Conservation (phyloP, 2,888 invertebrate species). For the Dolomedes plantarius region DNA sequence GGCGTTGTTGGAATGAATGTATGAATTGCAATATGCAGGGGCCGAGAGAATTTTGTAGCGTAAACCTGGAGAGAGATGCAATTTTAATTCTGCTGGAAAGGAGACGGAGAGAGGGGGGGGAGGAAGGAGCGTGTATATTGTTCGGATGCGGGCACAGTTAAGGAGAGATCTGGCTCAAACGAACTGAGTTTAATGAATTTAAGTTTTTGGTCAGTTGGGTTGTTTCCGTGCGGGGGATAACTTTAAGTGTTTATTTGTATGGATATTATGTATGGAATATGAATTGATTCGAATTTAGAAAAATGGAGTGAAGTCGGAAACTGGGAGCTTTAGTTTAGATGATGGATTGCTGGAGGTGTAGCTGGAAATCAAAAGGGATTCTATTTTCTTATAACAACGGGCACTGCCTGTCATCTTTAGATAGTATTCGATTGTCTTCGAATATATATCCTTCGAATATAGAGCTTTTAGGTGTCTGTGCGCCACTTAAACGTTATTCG, state of each 20-base stretch:
- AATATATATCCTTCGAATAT: too few relatives aligned
- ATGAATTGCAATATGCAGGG: conserved; percentile 42
- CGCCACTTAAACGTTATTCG: too few relatives aligned
- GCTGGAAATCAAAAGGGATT: too few relatives aligned
- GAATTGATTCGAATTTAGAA: not conserved
- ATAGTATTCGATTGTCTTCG: too few relatives aligned
- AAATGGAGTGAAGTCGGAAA: not conserved
- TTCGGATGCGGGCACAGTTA: not conserved
- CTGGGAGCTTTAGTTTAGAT: too few relatives aligned
- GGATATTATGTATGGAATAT: conserved; percentile 9
- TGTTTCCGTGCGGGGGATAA: not conserved
- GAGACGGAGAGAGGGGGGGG: not conserved
- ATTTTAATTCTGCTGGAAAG: conserved; percentile 8
- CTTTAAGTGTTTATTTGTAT: not conserved
- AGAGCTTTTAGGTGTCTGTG: too few relatives aligned
- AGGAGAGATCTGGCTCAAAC: not conserved
- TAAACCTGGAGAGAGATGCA: conserved; percentile 7
- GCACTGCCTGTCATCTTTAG: too few relatives aligned
- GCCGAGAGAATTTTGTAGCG: not conserved
- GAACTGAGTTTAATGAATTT: not conserved
- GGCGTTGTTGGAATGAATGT: conserved; percentile 37
- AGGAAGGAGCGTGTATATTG: not conserved
- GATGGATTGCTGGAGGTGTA: too few relatives aligned
- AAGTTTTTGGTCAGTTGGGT: not conserved
- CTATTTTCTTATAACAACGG: too few relatives aligned